A percentile compares a stretch with the other conserved stretches of the same genome.
Conservation (phyloP, 92 coral and sea anemone species). For the Desmophyllum pertusum region DNA sequence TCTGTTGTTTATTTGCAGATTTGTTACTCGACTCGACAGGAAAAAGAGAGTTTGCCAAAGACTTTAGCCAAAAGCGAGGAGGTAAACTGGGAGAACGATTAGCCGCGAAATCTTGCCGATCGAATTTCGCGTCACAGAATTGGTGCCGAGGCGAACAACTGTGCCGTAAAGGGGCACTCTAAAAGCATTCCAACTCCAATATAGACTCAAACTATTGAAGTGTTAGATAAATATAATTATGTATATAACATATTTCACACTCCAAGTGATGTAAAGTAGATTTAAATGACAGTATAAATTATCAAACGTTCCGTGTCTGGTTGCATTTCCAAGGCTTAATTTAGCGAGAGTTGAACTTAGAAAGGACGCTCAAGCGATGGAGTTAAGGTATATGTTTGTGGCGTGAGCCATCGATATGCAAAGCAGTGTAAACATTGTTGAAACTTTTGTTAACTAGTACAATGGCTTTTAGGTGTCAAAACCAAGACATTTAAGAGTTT, state of each 20-base stretch:
- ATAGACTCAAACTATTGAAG: constrained; percentile 34
- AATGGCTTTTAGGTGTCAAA: constrained; percentile 55
- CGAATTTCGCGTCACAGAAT: constrained; percentile 13
- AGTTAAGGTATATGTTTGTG: constrained; percentile 8
- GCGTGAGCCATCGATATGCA: constrained; percentile 47
- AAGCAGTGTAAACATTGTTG: constrained; percentile 49
- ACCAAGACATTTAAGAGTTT: constrained; percentile 40
- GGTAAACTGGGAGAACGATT: neutral
- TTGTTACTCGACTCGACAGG: constrained; percentile 21
- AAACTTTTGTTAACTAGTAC: constrained; percentile 67
- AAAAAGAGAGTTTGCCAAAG: constrained; percentile 49
- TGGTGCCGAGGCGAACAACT: constrained; percentile 10
- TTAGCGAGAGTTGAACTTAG: neutral
- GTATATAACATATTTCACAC: constrained; percentile 50
- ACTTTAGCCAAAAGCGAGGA: constrained; percentile 34
- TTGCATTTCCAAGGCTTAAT: neutral
- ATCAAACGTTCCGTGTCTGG: neutral
- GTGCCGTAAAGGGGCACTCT: constrained; percentile 33
- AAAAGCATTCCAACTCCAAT: constrained; percentile 42
- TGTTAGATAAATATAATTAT: constrained; percentile 52
- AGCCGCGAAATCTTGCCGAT: constrained; percentile 13
- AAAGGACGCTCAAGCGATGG: neutral
- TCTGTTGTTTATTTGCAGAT: constrained; percentile 50
- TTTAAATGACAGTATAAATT: constrained; percentile 40
- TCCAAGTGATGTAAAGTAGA: constrained; percentile 43